These are phyloP conservation scores for Tenthredo notha DNA, from an alignment of 2,888 invertebrate genomes.

Conservation along the genomic window DNA sequence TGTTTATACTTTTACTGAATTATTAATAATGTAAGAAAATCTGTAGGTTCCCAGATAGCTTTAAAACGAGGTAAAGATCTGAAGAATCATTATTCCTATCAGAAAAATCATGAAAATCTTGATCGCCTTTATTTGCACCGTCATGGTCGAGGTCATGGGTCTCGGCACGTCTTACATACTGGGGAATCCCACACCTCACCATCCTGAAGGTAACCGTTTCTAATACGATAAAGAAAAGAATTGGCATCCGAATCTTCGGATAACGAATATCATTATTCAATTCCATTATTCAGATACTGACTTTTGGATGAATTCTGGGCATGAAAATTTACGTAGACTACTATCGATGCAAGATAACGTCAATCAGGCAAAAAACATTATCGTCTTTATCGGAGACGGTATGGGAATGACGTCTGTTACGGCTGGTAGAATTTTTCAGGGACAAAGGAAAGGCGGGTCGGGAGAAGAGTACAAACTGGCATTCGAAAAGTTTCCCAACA, in stretches of 20 bases:
- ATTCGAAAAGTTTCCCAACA: conserved; percentile 83
- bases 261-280: conserved; percentile 4
- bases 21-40: not conserved
- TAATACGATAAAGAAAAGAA: not conserved
- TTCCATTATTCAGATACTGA: conserved; percentile 67
- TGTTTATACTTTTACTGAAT: not conserved
- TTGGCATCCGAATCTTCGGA: not conserved
- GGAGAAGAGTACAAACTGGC: conserved; percentile 82
- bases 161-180: conserved; percentile 23
- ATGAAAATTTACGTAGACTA: conserved; percentile 71
- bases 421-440: conserved; percentile 83
- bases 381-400: conserved; percentile 85
- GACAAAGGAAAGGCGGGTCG: conserved; percentile 78
- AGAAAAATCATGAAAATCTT: conserved; percentile 16
- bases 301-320: conserved; percentile 74
- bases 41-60: not conserved
- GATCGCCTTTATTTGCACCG: not conserved
- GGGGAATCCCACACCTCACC: not conserved
- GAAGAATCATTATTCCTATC: not conserved
- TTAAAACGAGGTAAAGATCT: not conserved
- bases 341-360: conserved; percentile 70
- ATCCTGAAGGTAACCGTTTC: conserved; percentile 16
- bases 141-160: not conserved
- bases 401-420: conserved; percentile 85
- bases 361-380: conserved; percentile 82